These are phyloP conservation scores for Cydia amplana DNA, from an alignment of 1,140 invertebrate species.

Conservation along the genomic window DNA sequence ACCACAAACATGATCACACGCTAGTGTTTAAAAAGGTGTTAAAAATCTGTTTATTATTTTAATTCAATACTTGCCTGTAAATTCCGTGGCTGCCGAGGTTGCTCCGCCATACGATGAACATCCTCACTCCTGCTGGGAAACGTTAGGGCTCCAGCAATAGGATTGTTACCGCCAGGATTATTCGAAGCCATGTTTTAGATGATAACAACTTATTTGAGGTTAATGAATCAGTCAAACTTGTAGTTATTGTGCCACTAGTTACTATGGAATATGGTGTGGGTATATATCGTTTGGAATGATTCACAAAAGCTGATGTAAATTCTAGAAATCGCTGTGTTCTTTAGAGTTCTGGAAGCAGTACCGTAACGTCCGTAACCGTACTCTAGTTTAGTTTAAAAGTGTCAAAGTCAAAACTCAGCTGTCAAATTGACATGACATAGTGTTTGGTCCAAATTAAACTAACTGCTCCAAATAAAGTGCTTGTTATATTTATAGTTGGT, in stretches of 20 bases:
- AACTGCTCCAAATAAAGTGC: background rate
- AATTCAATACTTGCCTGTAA: conserved; percentile 53
- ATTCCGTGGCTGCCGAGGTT: conserved; percentile 59
- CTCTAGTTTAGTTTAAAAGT: background rate
- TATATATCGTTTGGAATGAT: conserved; percentile 2
- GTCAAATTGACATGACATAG: background rate
- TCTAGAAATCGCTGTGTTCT: conserved; percentile 23
- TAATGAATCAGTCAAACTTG: background rate
- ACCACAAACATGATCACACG: too few species aligned
- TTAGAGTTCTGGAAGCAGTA: background rate
- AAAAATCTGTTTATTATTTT: too few species aligned
- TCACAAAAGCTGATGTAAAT: conserved; percentile 27
- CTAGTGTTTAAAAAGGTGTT: too few species aligned
- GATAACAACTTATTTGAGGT: conserved; percentile 17
- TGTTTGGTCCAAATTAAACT: background rate
- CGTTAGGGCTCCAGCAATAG: conserved; percentile 54
- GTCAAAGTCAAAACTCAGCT: conserved; percentile 19
- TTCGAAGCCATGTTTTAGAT: conserved; percentile 51
- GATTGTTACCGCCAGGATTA: conserved; percentile 45
- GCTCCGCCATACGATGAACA: conserved; percentile 38
- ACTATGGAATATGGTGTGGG: background rate
- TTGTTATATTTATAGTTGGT: too few species aligned
- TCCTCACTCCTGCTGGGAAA: conserved; percentile 45
- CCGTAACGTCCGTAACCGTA: background rate
- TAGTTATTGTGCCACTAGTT: background rate